Conservation (phyloP, 2,888 invertebrate species). For the Caenorhabditis afra region DNA sequence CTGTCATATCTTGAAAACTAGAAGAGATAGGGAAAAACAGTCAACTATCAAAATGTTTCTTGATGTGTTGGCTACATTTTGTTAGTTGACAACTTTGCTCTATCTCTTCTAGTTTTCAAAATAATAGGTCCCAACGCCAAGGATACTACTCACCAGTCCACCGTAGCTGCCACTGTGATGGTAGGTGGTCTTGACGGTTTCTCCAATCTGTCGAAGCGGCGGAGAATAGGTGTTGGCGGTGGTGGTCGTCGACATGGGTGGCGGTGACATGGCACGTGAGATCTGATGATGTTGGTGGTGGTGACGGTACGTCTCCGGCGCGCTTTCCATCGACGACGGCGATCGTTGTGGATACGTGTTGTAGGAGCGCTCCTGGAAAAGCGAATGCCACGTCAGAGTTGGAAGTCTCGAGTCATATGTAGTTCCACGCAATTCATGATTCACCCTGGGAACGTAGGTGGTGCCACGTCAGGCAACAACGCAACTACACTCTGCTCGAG, state of each 20-base stretch:
- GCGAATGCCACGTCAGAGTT: neutral
- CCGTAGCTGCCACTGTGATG: slow-evolving; percentile 43
- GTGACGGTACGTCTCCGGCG: slow-evolving; percentile 63
- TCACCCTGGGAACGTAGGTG: no score
- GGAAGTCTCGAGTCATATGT: neutral
- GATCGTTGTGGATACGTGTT: slow-evolving; percentile 73
- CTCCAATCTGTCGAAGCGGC: slow-evolving; percentile 49
- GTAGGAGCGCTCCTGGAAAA: slow-evolving; percentile 70
- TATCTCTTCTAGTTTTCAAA: no score
- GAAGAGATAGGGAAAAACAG: no score
- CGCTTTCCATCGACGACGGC: slow-evolving; percentile 73
- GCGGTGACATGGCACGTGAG: slow-evolving; percentile 55
- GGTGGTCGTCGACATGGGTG: slow-evolving; percentile 37
- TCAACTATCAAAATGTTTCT: no score
- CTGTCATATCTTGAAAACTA: no score
- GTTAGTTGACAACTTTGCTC: no score
- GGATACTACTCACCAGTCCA: slow-evolving; percentile 56
- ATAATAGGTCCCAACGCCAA: no score
- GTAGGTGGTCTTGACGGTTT: slow-evolving; percentile 57
- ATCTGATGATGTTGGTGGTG: slow-evolving; percentile 51
- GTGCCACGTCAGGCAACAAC: neutral
- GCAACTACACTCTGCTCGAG: no score
- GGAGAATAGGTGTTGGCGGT: slow-evolving; percentile 52
- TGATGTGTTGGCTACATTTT: no score
- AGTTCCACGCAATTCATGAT: neutral